Base-by-base conservation (phyloP, 2,888 invertebrate species). In the Mechanitis mazaeus region DNA sequence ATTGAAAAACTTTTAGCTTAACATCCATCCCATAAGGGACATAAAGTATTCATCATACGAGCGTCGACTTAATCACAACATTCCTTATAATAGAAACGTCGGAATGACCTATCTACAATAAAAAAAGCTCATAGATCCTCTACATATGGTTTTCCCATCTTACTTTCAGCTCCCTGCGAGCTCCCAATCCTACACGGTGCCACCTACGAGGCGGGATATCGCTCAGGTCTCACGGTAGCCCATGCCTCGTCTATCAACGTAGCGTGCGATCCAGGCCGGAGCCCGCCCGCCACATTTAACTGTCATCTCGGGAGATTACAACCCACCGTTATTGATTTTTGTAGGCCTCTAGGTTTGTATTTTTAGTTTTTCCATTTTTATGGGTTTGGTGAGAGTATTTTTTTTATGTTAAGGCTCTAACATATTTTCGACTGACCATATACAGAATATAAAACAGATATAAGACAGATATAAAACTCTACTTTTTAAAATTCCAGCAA, bases 191-290 rank as follows among this genome's bases (percentile, higher is more conserved):
- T 95, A 20, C 84, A 91, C 56, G 91, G 94, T 57, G 94, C 94
- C 0, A 92, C 92, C n/a, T 95, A 95, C 79, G 92, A 94, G 75
- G 93, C 92, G 0, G 96, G 96, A 0, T 96, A 96, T 82, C 87
- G 95, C 54, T 92, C 94, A 1, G 96, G 96, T 0, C 90, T 96
- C 4, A 95, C 94, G 0, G 95, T 96, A 33, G 94, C 95, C 0
- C 95, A 96, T 73, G 96, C 95, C 0, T 94, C 95, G 0, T 93
- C 93, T 1, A 95, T 96, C 7, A 92, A 92, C 64, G 94, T 94
- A 65, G 93, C 94, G 59, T 95, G 95, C 71, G 94, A 94, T 33
- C 73, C 84, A 0, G 91, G 90, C 2, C 73, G 91, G 59, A 83
- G 92, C 45, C 91, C 92, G 62, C 80, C 85, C 0, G 91, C 92